Base-by-base conservation (phyloP, 92 coral and sea anemone genomes). In the Epizoanthus rinbou region DNA sequence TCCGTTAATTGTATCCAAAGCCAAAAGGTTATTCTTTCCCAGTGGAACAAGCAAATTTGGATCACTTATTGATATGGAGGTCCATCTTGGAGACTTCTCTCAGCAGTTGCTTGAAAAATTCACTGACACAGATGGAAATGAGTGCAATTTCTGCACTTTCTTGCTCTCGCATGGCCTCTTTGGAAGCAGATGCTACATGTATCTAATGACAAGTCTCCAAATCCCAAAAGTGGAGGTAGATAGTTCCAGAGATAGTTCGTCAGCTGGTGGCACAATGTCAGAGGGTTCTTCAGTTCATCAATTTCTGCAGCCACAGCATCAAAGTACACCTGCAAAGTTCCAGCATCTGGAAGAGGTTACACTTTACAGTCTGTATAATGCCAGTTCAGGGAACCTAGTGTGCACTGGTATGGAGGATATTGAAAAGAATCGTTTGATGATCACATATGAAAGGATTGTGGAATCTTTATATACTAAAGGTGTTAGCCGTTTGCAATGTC, bases 391-490 rank as follows among this genome's bases (percentile, higher is more conserved):
- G 23, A 73, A 70, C 25, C 54, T 58, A 14, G 47, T 43, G 0
- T 83, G 76, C 69, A 65, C 15, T 47, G 17, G 59, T 63, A 18
- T 73, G 33, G 57, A 83, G 31, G 80, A 69, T 35, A 23, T 23
- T 25, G 80, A 62, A 0, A 57, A 69, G 22, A 70, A 83, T 59
- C 2, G 16, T 56, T 13, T 83, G 3, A 37, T 16, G 2, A 71
- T 83, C 57, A 25, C 80, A 25, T 83, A 83, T 64, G 86, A 83
- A 72, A 28, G 37, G 35, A 6, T 83, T 17, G 16, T 52, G 2
- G 69, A 83, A 35, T 83, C 86, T 6, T 83, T 70, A 0, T 83
- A 69, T 45, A 57, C 86, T 6, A 69, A 83, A 58, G 86, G 70
- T 64, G 56, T 54, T 1, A 70, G 67, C 57, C 53, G 80, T 19